Percentiles rank a stretch among this genome's conserved stretches.
These are phyloP conservation scores for Anagyrus pseudococci DNA, from an alignment of 2,888 invertebrate genomes.

Conservation along the genomic window DNA sequence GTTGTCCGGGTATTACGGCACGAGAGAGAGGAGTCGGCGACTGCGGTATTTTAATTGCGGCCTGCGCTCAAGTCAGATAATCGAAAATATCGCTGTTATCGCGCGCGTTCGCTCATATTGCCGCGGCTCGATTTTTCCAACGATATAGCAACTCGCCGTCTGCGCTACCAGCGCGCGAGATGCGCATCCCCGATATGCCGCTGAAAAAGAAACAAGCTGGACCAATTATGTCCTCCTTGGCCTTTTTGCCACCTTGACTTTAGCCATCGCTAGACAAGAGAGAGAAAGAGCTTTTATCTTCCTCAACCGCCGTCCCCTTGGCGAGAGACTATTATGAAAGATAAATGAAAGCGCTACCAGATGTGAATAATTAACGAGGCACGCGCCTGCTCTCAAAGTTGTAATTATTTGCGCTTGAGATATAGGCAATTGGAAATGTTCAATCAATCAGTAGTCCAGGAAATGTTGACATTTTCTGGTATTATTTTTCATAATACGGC, in stretches of 20 bases:
- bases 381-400: too few relatives aligned
- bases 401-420: too few relatives aligned
- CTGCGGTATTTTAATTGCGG: slow-evolving; percentile 57
- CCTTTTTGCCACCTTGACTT: not conserved
- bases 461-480: too few relatives aligned
- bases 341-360: slow-evolving; percentile 20
- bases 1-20: too few relatives aligned
- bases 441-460: too few relatives aligned
- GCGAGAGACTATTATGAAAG: slow-evolving; percentile 26
- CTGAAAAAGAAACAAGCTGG: not conserved
- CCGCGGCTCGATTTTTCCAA: not conserved
- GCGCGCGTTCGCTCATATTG: slow-evolving; percentile 29
- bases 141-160: not conserved
- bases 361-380: slow-evolving; percentile 11
- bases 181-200: slow-evolving; percentile 7
- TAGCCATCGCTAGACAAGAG: not conserved
- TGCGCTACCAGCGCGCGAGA: not conserved
- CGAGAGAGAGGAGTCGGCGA: not conserved
- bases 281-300: slow-evolving; percentile 15
- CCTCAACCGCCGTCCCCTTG: not conserved
- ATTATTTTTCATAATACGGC: too few relatives aligned
- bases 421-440: too few relatives aligned
- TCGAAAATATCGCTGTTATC: slow-evolving; percentile 57
- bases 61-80: slow-evolving; percentile 49
- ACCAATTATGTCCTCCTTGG: not conserved